phyloP scores from a whole-genome alignment of 2,888 invertebrate genomes.

The Criorhina ranunculi region DNA sequence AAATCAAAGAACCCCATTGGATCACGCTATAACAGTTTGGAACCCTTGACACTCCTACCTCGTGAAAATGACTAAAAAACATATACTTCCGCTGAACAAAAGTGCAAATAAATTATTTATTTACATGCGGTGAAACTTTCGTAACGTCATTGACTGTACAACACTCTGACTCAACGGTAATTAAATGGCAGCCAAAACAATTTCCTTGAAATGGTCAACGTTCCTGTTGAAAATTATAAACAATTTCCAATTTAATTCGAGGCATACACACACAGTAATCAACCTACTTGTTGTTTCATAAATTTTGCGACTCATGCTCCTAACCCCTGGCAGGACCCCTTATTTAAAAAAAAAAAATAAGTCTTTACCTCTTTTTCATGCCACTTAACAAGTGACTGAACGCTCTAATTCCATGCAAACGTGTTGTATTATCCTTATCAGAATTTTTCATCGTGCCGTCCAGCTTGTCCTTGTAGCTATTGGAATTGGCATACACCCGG shows the following conservation, averaged over 20 bases:
- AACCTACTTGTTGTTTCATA: constrained; percentile 20
- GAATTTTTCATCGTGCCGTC: constrained; percentile 61
- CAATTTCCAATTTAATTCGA: constrained; percentile 56
- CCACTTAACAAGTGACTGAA: constrained; percentile 68
- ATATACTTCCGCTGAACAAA: background rate
- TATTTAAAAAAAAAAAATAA: constrained; percentile 29
- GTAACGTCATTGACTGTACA: background rate
- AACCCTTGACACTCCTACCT: background rate
- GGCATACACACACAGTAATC: constrained; percentile 28
- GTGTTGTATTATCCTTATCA: constrained; percentile 65
- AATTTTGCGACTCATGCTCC: too few relatives aligned
- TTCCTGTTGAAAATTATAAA: constrained; percentile 48
- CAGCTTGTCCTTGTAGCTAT: constrained; percentile 76
- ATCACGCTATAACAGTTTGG: too few relatives aligned
- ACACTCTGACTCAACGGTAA: constrained; percentile 14
- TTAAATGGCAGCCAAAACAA: constrained; percentile 24
- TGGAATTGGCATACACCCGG: constrained; percentile 80
- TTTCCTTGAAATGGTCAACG: constrained; percentile 50
- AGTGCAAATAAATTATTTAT: background rate
- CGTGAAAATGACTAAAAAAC: background rate
- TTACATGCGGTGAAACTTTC: background rate
- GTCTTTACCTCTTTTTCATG: constrained; percentile 69
- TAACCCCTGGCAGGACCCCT: background rate
- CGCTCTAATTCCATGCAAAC: constrained; percentile 72
- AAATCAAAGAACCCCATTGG: too few relatives aligned